Evolutionary conservation across 64 coral and sea anemone genomes (phyloP), one percentile per base, ranked within the genome.

Genomic region (Actinia tenebrosa): DNA sequence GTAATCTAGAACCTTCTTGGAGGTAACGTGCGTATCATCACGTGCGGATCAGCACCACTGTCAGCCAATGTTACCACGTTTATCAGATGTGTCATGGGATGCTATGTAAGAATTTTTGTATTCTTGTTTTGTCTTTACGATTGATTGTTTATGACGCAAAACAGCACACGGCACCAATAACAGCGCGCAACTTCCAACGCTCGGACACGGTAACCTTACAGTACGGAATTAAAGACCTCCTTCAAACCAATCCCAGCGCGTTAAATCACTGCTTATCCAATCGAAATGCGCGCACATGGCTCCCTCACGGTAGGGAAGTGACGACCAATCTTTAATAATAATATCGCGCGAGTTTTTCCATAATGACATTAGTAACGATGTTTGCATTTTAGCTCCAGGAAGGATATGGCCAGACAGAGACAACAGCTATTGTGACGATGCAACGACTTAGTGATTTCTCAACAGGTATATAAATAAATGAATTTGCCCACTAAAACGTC

Each of bases 61-160:
- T 91, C 92, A 66, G 92, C 95, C 3, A 89, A 89, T 71, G 95
- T 94, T 56, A 94, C 90, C 16, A 84, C 95, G 84, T 98, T 98
- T 80, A 89, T 94, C 23, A 91, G 93, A 84, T 94, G 92, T 87
- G 92, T 98, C 19, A 92, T 98, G 89, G 92, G 95, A 68, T 98
- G 92, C 78, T 71, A 81, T 45, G 95, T 98, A 87, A 91, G 93
- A 84, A 63, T 6, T 85, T 85, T 30, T 17, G 18, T 83, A 18
- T 83, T 53, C 2, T 53, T 44, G 30, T 44, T 80, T 5, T 2
- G 15, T 45, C 10, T 56, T 37, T 59, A 66, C 20, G 4, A 23
- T 7, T 18, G 16, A 66, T 6, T 66, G 30, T 37, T 58, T 58
- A 58, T 58, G 56, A 11, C 0, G 1, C 6, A 58, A 58, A 58